Percentiles rank a stretch among this genome's conserved stretches.
phyloP scores from a whole-genome alignment of 2,113 vertebrate species.

The Eulemur rufifrons region DNA sequence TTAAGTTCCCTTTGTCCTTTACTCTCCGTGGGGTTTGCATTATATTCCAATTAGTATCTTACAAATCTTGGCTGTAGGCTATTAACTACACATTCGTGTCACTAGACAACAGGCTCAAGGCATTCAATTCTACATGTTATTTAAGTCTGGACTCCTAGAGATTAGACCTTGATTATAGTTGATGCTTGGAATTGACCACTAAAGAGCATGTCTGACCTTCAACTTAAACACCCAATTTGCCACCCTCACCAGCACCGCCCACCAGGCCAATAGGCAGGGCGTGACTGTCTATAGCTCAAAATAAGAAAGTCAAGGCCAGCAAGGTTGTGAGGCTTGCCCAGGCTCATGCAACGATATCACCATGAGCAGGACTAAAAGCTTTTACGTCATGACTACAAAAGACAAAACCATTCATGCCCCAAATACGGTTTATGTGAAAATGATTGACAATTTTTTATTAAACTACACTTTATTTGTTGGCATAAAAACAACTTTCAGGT shows the following conservation, averaged over 20 bases:
- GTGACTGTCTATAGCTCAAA: conserved; percentile 30
- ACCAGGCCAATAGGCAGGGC: background rate
- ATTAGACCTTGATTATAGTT: background rate
- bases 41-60: conserved; percentile 33
- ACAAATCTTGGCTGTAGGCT: background rate
- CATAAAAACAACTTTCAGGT: conserved; percentile 9
- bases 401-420: conserved; percentile 44
- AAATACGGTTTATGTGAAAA: conserved; percentile 40
- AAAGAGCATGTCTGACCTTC: background rate
- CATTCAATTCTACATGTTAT: background rate
- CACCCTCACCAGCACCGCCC: background rate
- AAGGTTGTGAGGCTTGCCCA: background rate
- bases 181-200: background rate
- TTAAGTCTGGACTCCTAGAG: background rate
- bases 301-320: background rate
- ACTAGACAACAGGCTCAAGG: background rate
- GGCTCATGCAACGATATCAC: conserved; percentile 9
- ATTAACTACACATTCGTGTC: background rate
- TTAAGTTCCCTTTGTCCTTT: conserved; percentile 49
- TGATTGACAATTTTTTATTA: conserved; percentile 42
- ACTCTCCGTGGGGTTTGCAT: background rate
- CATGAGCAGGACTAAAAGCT: background rate
- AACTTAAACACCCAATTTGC: background rate
- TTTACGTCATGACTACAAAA: conserved; percentile 29
- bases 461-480: conserved; percentile 25